Base-by-base conservation (phyloP, 2,113 vertebrate species). In the Leucopsar rothschildi region DNA sequence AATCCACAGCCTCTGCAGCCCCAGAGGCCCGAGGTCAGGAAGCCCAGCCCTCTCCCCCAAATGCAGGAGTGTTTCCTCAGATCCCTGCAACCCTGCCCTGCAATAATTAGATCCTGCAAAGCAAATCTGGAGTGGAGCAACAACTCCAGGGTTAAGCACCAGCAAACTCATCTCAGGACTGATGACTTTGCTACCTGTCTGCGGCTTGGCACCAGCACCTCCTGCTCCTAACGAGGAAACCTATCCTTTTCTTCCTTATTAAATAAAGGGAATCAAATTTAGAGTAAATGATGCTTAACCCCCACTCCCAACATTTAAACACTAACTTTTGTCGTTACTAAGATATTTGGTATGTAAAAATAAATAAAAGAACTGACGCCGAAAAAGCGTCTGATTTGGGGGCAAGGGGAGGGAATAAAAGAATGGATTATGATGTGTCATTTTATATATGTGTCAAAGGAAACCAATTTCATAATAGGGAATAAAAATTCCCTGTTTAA, bases 401-500 rank as follows among this genome's bases (percentile, higher is more conserved):
- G 84, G 83, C 68, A 69, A 95, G 81, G 81, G 93, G 94, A 93
- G 73, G 92, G 89, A 96, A 95, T 81, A 82, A 96, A 97, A 93
- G 96, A 76, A 79, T 53, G 63, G 95, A 84, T 90, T 94, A 90
- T 69, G 88, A 95, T 93, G 66, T 92, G 96, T 95, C 95, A 94
- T 90, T 86, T 94, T 81, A 77, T 70, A 88, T 80, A 37, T 86
- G 78, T 93, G 94, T 96, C 96, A 94, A 91, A 96, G 78, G 78
- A 88, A 95, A 95, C 82, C 76, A 15, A 94, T 82, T 93, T 89
- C 88, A 61, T 83, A 90, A 88, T 68, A 90, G 92, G 93, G 96
- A 97, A 97, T 94, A 96, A 96, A 95, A 90, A 93, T 92, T 95
- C 96, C 96, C 97, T 92, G 91, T 97, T 96, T 92, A 97, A 98